These are phyloP conservation scores for Pyralis farinalis DNA, from an alignment of 2,888 invertebrate genomes.

Conservation along the genomic window DNA sequence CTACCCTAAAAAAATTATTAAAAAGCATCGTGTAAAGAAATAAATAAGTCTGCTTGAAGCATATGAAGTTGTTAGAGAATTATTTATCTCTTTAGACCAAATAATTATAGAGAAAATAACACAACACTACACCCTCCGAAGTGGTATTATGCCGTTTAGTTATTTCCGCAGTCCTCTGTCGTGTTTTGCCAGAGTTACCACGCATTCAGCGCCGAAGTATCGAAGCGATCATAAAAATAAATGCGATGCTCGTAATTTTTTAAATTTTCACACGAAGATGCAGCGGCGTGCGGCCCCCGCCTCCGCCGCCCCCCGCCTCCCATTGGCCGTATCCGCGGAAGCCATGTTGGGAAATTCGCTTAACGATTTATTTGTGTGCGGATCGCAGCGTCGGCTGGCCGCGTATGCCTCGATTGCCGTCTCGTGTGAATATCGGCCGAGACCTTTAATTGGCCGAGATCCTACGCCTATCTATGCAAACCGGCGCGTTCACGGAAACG, in stretches of 20 bases:
- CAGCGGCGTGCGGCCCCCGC: constrained; percentile 35
- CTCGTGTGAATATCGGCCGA: constrained; percentile 38
- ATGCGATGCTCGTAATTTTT: constrained; percentile 51
- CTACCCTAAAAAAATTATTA: no score
- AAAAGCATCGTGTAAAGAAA: no score
- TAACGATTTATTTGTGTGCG: constrained; percentile 69
- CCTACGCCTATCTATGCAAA: constrained; percentile 28
- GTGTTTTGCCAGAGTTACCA: constrained; percentile 37
- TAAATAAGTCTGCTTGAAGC: no score
- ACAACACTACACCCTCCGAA: no score
- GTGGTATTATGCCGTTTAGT: constrained; percentile 20
- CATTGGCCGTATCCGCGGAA: constrained; percentile 54
- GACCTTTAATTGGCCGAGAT: constrained; percentile 33
- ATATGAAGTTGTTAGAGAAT: no score
- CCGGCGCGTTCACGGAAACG: constrained; percentile 26
- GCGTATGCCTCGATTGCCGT: constrained; percentile 40
- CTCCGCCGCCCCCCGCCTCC: constrained; percentile 37
- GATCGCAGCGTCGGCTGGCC: constrained; percentile 41
- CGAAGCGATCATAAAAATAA: constrained; percentile 50
- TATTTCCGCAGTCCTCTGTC: constrained; percentile 35
- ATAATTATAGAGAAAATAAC: no score
- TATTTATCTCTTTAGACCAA: no score
- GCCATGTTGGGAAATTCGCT: constrained; percentile 73
- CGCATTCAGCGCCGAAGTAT: constrained; percentile 30
- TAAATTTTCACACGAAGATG: constrained; percentile 59